These are phyloP conservation scores for Drosophila tani DNA, from an alignment of 1,140 invertebrate genomes.

Conservation along the genomic window DNA sequence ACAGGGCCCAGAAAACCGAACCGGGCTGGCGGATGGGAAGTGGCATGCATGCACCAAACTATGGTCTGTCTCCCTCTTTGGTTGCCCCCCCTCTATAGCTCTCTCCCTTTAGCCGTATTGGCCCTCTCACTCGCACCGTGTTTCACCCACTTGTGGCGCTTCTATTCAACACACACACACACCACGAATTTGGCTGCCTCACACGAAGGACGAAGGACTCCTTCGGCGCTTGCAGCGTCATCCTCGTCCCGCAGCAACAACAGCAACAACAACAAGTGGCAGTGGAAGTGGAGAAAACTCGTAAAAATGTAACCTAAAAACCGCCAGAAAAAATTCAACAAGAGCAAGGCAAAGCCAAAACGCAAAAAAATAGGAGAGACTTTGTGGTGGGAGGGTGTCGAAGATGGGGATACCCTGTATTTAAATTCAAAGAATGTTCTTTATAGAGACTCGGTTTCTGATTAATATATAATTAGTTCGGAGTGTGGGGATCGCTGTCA, in stretches of 20 bases:
- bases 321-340: conserved; percentile 81
- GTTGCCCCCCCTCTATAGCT: not conserved
- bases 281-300: conserved; percentile 73
- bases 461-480: no score
- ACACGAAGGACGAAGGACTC: conserved; percentile 64
- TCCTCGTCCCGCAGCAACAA: conserved; percentile 43
- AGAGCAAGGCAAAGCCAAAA: conserved; percentile 47
- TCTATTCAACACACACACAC: conserved; percentile 45
- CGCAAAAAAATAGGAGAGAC: conserved; percentile 20
- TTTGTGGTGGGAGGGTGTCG: not conserved
- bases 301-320: conserved; percentile 85
- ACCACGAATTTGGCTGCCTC: conserved; percentile 69
- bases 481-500: no score
- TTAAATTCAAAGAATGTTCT: not conserved
- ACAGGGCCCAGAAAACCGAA: conserved; percentile 27
- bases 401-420: not conserved
- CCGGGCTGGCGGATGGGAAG: conserved; percentile 4
- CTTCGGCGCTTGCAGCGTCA: conserved; percentile 56
- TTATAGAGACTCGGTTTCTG: no score
- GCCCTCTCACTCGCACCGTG: conserved; percentile 28
- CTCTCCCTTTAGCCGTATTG: conserved; percentile 10
- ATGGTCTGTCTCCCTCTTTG: conserved; percentile 11
- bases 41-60: conserved; percentile 59
- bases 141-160: conserved; percentile 77
- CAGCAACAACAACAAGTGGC: conserved; percentile 27